These are phyloP conservation scores for Bombyx huttoni DNA, from an alignment of 2,888 invertebrate species.

Conservation along the genomic window DNA sequence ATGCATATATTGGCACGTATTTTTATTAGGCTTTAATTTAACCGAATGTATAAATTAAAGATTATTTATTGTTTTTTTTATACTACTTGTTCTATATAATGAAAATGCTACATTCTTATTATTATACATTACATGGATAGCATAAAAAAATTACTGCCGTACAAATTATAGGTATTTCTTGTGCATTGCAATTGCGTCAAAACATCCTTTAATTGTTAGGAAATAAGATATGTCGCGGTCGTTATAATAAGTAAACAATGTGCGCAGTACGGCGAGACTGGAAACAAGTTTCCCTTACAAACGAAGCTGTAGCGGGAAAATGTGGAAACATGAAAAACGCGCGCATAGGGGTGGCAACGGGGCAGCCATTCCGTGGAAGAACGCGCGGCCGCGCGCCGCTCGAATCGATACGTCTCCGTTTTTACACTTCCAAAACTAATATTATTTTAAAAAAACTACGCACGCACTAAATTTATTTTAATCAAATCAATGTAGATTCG, in stretches of 20 bases:
- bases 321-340: slow-evolving; percentile 60
- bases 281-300: slow-evolving; percentile 22
- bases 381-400: slow-evolving; percentile 58
- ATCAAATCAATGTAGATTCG: background rate
- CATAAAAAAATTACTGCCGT: too few species aligned
- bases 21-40: too few species aligned
- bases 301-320: slow-evolving; percentile 38
- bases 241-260: slow-evolving; percentile 22
- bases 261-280: slow-evolving; percentile 22
- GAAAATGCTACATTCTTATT: too few species aligned
- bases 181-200: background rate
- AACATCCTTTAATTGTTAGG: slow-evolving; percentile 8
- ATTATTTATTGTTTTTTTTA: too few species aligned
- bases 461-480: background rate
- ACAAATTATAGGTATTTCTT: too few species aligned
- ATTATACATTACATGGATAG: too few species aligned
- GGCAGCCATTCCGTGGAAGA: slow-evolving; percentile 46
- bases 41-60: too few species aligned
- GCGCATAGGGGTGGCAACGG: slow-evolving; percentile 40
- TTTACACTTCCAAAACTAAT: slow-evolving; percentile 5
- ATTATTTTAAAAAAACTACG: slow-evolving; percentile 3
- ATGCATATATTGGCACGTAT: too few species aligned
- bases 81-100: too few species aligned
- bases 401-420: slow-evolving; percentile 44
- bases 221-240: slow-evolving; percentile 13